Conservation (phyloP, 2,888 invertebrate genomes). For the Meteorus colon region DNA sequence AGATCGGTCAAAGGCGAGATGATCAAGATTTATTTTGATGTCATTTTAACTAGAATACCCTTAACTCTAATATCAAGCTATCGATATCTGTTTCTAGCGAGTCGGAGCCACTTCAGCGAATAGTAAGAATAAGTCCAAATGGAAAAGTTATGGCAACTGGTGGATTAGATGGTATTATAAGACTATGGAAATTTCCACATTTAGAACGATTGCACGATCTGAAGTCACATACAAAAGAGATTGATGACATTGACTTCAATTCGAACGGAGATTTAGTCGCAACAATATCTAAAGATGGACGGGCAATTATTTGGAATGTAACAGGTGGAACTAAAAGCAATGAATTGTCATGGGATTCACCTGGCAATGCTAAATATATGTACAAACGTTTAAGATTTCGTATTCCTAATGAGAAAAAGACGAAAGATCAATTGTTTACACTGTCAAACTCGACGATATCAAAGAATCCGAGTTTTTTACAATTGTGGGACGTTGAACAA, state of each 20-base stretch:
- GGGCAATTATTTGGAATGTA: constrained; percentile 87
- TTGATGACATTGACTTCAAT: constrained; percentile 95
- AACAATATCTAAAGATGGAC: constrained; percentile 91
- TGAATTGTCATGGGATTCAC: constrained; percentile 84
- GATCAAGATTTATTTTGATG: no score
- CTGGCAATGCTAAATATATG: constrained; percentile 85
- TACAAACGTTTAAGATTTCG: constrained; percentile 86
- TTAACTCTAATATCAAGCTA: background rate
- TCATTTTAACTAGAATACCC: background rate
- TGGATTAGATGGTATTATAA: constrained; percentile 90
- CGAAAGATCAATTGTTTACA: constrained; percentile 81
- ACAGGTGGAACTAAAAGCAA: constrained; percentile 79
- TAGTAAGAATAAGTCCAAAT: constrained; percentile 85
- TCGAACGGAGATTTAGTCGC: constrained; percentile 84
- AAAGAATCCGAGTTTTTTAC: constrained; percentile 83
- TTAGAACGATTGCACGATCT: constrained; percentile 82
- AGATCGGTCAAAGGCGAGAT: background rate
- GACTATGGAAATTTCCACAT: constrained; percentile 92
- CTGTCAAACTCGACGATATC: constrained; percentile 87
- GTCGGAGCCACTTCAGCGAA: constrained; percentile 89
- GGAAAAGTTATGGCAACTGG: constrained; percentile 91
- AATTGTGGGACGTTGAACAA: constrained; percentile 84
- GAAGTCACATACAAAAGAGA: constrained; percentile 89
- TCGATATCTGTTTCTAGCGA: constrained; percentile 69
- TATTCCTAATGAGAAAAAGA: constrained; percentile 78